Conservation (phyloP, 2,797 vertebrate species). For the Muscicapa comitata region DNA sequence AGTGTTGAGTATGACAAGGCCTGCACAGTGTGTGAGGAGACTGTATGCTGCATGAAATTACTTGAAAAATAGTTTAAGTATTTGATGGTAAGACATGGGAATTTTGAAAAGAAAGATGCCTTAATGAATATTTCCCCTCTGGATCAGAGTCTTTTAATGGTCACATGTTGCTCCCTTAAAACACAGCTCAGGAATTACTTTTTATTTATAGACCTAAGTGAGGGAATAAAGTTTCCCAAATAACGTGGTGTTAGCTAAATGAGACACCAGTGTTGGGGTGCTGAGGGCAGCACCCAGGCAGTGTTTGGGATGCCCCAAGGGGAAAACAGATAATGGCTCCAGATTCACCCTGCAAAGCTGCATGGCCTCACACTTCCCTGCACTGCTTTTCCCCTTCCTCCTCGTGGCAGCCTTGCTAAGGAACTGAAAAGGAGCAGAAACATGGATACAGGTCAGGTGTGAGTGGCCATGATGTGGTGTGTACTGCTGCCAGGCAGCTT, state of each 20-base stretch:
- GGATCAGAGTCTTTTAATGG: background rate
- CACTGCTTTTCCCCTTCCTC: background rate
- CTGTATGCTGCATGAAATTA: background rate
- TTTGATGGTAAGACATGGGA: background rate
- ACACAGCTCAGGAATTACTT: background rate
- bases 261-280: background rate
- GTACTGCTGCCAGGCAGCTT: background rate
- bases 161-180: background rate
- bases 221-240: background rate
- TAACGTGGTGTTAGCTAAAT: background rate
- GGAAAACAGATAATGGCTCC: background rate
- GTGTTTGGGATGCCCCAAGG: accelerated
- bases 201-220: background rate
- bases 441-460: background rate
- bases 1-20: background rate
- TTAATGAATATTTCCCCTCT: background rate
- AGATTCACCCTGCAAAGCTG: background rate
- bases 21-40: background rate
- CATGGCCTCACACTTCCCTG: background rate
- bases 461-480: background rate
- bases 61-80: background rate
- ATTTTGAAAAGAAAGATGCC: background rate
- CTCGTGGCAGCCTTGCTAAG: background rate
- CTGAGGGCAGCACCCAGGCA: accelerated
- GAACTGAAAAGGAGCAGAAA: background rate